phyloP scores from a whole-genome alignment of 2,797 vertebrate genomes.

The Natrix natrix region DNA sequence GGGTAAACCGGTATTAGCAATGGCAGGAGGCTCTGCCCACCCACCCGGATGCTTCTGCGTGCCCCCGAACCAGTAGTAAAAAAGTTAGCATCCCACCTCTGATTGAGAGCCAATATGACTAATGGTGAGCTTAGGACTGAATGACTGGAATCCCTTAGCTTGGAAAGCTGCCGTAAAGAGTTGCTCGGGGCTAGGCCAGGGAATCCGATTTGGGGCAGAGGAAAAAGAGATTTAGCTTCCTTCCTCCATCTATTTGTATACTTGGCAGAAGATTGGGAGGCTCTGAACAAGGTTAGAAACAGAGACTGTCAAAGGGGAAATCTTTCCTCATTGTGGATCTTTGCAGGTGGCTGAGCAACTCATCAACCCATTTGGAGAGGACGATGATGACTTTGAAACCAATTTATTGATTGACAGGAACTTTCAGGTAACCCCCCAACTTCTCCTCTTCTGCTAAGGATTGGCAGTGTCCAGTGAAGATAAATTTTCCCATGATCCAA shows the following conservation, averaged over 20 bases:
- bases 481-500: too few relatives aligned
- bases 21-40: too few relatives aligned
- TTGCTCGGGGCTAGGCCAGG: background rate
- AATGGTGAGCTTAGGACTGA: background rate
- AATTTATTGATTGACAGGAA: slow-evolving; percentile 90
- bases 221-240: background rate
- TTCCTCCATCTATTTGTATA: background rate
- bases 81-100: too few relatives aligned
- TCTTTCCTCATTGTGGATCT: background rate
- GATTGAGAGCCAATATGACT: background rate
- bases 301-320: background rate
- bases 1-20: too few relatives aligned
- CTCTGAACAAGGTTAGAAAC: background rate
- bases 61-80: too few relatives aligned
- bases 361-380: slow-evolving; percentile 93
- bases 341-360: slow-evolving; percentile 89
- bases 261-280: background rate
- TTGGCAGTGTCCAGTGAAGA: background rate
- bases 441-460: background rate
- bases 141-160: background rate
- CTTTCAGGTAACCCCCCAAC: slow-evolving; percentile 78
- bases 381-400: slow-evolving; percentile 68
- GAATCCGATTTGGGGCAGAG: background rate
- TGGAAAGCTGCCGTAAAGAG: background rate
- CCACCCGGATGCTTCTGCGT: too few relatives aligned